These are phyloP conservation scores for Chelonoidis abingdonii DNA, from an alignment of 2,113 vertebrate genomes.

Conservation along the genomic window DNA sequence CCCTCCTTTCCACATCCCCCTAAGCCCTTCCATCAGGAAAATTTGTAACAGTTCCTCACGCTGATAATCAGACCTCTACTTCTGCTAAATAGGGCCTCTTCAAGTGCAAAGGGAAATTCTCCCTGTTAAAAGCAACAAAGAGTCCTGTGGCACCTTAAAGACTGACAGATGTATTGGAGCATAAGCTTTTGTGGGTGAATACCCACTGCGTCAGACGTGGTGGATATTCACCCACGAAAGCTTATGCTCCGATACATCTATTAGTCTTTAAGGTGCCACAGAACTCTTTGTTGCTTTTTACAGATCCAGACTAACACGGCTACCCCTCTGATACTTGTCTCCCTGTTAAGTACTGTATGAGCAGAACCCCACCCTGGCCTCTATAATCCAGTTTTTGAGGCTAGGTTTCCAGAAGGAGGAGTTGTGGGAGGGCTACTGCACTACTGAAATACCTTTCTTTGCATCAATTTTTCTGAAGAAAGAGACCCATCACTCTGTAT, in stretches of 20 bases:
- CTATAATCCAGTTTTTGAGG: not conserved
- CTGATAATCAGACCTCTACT: not conserved
- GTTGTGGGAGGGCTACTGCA: not conserved
- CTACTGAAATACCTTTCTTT: not conserved
- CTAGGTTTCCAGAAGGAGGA: not conserved
- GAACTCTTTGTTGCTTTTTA: too few species aligned
- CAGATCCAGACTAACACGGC: too few species aligned
- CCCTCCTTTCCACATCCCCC: not conserved
- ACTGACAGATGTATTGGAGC: too few species aligned
- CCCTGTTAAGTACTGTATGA: not conserved
- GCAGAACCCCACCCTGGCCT: not conserved
- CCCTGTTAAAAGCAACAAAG: not conserved
- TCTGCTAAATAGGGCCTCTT: not conserved
- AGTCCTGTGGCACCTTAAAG: too few species aligned
- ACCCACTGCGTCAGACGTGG: too few species aligned
- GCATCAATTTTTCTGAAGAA: conserved; percentile 36
- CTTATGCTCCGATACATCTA: too few species aligned
- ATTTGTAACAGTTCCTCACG: too few species aligned
- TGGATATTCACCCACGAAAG: too few species aligned
- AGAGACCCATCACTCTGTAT: conserved; percentile 23
- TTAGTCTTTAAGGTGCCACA: too few species aligned
- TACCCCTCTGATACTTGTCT: too few species aligned
- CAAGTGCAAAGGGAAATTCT: not conserved
- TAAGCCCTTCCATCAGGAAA: not conserved
- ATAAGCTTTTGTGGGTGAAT: too few species aligned